Base-by-base conservation (phyloP, 2,797 vertebrate genomes). In the Trachops cirrhosus region DNA sequence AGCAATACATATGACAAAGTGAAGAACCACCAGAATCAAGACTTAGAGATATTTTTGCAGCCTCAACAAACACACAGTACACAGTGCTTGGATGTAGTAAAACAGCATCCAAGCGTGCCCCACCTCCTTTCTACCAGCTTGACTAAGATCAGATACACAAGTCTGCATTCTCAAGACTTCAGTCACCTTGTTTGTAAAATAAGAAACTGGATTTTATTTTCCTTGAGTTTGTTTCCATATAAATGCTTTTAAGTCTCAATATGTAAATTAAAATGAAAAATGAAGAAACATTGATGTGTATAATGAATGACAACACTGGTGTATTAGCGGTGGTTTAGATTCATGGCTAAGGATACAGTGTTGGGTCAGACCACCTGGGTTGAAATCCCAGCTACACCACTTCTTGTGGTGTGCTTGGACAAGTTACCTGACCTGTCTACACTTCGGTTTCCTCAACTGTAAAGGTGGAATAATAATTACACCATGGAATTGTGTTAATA, bases 1-100 rank as follows among this genome's bases (percentile, higher is more conserved):
- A 7, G 62, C 15, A 16, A 34, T 9, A 18, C 39, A 71, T 14
- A 73, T 34, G n/a, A 64, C 14, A 68, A 96, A 90, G 73, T 34
- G 54, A 95, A 78, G n/a, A 89, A 79, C 3, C 26, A 82, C 41
- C 19, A 92, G 24, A 90, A 78, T 85, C 18, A 59, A 46, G 19
- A 78, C 12, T 14, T 37, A 34, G 26, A 84, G 21, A n/a, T 32
- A 41, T 79, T 71, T 39, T 32, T 70, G 44, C 9, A n/a, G 44
- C 8, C 18, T 16, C 18, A 5, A 19, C 9, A 64, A 95, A 73
- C 37, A 71, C n/a, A n/a, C 48, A 70, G 19, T 19, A 34, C 5
- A 19, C 29, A 41, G 9, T 39, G 2, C 39, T 26, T 44, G 22
- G 15, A 34, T 22, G 52, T 14, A 59, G 46, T 24, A 6, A 83